Base-by-base conservation (phyloP, 2,113 vertebrate genomes). In the Ptilorrhoa leucosticta region DNA sequence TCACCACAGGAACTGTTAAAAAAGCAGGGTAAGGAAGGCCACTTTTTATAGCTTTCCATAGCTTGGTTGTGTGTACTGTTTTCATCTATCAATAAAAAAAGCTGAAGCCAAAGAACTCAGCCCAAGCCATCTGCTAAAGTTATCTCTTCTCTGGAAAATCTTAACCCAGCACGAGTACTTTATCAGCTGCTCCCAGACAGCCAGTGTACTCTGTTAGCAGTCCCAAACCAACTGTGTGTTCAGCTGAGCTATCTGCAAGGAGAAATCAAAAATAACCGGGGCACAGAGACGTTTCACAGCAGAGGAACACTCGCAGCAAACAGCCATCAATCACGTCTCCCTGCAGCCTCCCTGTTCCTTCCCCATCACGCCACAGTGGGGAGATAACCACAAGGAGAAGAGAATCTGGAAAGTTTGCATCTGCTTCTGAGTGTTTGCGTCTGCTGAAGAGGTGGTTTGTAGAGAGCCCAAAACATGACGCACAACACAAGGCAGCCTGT, bases 71-170 rank as follows among this genome's bases (percentile, higher is more conserved):
- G 63, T 56, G 90, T 60, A 47, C 81, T 82, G 84, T 60, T 94
- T 89, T 95, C 57, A 79, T 69, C 89, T 94, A 75, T 77, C 91
- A 85, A 28, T 83, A 90, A 69, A 96, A 95, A 88, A 42, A 63
- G 39, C 47, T 87, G 40, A 80, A 94, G 83, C 77, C 91, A 96
- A 91, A 89, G 94, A 33, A 91, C 79, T 76, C 37, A 1, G 85
- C 89, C 89, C 78, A 94, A 93, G 39, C 89, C 95, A 96, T 93
- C 94, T 96, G 96, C 87, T 93, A 93, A 96, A 93, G 80, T 92
- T 96, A 93, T 89, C 93, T 96, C 75, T 94, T 83, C 77, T 92
- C 78, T 96, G 94, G 95, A 96, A 97, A 96, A 94, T 83, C 81
- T 95, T 87, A 91, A 69, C 93, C 81, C 83, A 66, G 64, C 60